Conservation (phyloP, 2,113 vertebrate species). For the Gila orcuttii region DNA sequence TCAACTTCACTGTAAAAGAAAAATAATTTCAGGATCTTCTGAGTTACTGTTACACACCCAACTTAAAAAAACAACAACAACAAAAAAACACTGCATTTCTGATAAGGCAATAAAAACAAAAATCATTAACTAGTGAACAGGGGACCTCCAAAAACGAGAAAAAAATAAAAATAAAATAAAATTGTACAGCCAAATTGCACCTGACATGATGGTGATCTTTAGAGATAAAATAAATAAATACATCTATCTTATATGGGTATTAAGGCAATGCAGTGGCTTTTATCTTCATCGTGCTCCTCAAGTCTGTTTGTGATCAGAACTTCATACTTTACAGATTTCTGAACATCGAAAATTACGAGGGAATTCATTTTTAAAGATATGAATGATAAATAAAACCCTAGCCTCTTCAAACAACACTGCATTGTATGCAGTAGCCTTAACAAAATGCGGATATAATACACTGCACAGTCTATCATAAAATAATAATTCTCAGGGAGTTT, state of each 20-base stretch:
- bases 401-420: conserved; percentile 49
- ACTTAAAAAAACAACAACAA: not conserved
- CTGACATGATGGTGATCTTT: conserved; percentile 46
- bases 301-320: conserved; percentile 39
- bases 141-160: not conserved
- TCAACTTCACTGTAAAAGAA: not conserved
- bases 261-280: conserved; percentile 81
- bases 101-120: conserved; percentile 24
- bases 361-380: conserved; percentile 62
- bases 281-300: conserved; percentile 60
- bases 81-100: conserved; percentile 28
- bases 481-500: conserved; percentile 33
- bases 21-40: not conserved
- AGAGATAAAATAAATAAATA: conserved; percentile 77
- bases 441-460: conserved; percentile 8
- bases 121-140: not conserved
- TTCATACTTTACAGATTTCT: conserved; percentile 58
- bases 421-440: conserved; percentile 38
- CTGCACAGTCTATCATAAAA: conserved; percentile 19
- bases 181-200: conserved; percentile 48
- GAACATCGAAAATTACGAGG: conserved; percentile 59
- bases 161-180: conserved; percentile 35
- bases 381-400: conserved; percentile 55
- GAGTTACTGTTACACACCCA: not conserved
- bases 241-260: conserved; percentile 62